Evolutionary conservation across 2,888 invertebrate species (phyloP), one percentile per base, ranked within the genome.

Genomic region (Dorcus hopei): DNA sequence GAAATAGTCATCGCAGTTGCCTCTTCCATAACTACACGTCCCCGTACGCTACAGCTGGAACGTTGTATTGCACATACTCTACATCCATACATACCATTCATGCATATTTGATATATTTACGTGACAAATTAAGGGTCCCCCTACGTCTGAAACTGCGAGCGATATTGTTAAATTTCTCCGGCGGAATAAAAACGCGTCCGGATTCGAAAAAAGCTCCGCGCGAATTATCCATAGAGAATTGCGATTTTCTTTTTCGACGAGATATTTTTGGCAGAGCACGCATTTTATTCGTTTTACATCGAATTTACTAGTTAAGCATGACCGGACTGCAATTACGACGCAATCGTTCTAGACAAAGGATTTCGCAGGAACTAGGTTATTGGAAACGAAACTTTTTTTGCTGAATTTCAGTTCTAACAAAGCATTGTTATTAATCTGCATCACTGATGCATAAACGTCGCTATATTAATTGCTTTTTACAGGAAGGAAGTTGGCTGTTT

Each of bases 81-180:
- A 70, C 72, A 72, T 75, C 73, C 71, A 72, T 74, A 72, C 70
- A 72, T 70, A 72, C 74, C 70, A 74, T 75, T 76, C 75, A 74
- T 78, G 77, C 77, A 77, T 77, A 77, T 77, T 77, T 77, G 77
- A 77, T 77, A 76, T 75, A 77, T 77, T 77, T 77, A 74, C 74
- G 75, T 73, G 77, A 76, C 76, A 77, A 77, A 77, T 77, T 77
- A 75, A 76, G 72, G 70, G 68, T 70, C 68, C 70, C 70, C 68
- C 43, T 50, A 61, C 63, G 67, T 61, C 57, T 62, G 57, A 69
- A 73, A 72, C 71, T 73, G 72, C 67, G 68, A 72, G 64, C 70
- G 72, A 75, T 77, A 74, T 75, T 61, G 59, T 61, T 59, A 57
- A 59, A 61, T 57, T 59, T 59, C 42, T 51, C 51, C 56, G 41